Conservation (phyloP, 2,888 invertebrate genomes). For the Aromia moschata region DNA sequence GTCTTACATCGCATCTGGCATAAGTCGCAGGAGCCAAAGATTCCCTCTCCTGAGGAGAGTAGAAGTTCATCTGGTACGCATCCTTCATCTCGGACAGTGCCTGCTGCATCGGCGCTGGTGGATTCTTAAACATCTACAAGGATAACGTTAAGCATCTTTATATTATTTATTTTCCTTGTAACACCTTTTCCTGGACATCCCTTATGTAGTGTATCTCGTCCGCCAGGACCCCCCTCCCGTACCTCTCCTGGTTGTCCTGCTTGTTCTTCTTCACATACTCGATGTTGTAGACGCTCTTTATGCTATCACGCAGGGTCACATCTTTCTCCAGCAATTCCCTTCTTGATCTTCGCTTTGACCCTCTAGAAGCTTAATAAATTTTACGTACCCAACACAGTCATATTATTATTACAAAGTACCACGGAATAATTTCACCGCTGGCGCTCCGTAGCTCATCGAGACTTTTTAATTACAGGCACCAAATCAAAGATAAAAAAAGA, state of each 20-base stretch:
- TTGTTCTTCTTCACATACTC: conserved; percentile 44
- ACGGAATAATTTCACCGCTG: conserved; percentile 1
- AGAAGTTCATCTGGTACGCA: conserved; percentile 43
- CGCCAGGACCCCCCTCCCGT: conserved; percentile 28
- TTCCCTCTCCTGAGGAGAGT: conserved; percentile 33
- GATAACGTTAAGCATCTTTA: neutral
- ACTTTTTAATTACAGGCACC: no score
- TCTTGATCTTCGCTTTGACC: conserved; percentile 49
- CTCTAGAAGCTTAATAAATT: conserved; percentile 45
- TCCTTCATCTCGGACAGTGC: conserved; percentile 54
- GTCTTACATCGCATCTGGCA: conserved; percentile 51
- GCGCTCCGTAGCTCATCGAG: no score
- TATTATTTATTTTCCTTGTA: neutral
- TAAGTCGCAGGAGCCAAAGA: conserved; percentile 49
- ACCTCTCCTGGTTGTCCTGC: conserved; percentile 38
- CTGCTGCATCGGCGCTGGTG: conserved; percentile 47
- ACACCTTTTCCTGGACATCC: conserved; percentile 54
- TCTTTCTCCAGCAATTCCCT: conserved; percentile 44
- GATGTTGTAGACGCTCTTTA: conserved; percentile 40
- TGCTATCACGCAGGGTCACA: conserved; percentile 48
- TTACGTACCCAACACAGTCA: neutral
- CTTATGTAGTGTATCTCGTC: conserved; percentile 45
- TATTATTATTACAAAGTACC: neutral
- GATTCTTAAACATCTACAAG: conserved; percentile 50
- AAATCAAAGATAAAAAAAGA: no score